Percentiles rank a stretch among this genome's conserved stretches.
phyloP scores from a whole-genome alignment of 2,113 vertebrate species.

The Leucopternis melanops region DNA sequence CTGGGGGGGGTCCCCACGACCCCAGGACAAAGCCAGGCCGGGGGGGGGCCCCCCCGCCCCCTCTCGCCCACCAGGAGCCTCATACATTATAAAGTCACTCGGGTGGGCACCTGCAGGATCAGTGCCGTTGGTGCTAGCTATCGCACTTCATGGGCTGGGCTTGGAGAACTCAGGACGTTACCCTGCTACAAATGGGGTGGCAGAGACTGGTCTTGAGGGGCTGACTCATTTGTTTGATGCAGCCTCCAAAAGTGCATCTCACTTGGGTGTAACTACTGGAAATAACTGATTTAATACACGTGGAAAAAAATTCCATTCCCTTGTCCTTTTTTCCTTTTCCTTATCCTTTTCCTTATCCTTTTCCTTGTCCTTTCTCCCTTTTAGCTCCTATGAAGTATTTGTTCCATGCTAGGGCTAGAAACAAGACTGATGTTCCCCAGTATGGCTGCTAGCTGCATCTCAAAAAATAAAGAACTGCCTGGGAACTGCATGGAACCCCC shows the following conservation, averaged over 20 bases:
- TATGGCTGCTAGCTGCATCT: neutral
- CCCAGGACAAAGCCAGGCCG: too few relatives aligned
- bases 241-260: neutral
- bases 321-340: neutral
- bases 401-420: neutral
- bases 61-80: too few relatives aligned
- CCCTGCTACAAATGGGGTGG: neutral
- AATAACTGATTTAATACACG: neutral
- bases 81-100: neutral
- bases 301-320: neutral
- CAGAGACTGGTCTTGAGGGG: neutral
- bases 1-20: too few relatives aligned
- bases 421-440: neutral
- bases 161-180: neutral
- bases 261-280: neutral
- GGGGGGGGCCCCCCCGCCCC: too few relatives aligned
- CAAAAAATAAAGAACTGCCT: neutral
- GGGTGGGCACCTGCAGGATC: neutral
- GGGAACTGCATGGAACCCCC: neutral
- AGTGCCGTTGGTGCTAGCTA: accelerated
- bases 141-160: neutral
- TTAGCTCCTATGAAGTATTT: neutral
- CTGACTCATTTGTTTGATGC: neutral
- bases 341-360: neutral
- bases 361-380: neutral